Conservation (phyloP, 2,888 invertebrate genomes). For the Habroteleia sp. region DNA sequence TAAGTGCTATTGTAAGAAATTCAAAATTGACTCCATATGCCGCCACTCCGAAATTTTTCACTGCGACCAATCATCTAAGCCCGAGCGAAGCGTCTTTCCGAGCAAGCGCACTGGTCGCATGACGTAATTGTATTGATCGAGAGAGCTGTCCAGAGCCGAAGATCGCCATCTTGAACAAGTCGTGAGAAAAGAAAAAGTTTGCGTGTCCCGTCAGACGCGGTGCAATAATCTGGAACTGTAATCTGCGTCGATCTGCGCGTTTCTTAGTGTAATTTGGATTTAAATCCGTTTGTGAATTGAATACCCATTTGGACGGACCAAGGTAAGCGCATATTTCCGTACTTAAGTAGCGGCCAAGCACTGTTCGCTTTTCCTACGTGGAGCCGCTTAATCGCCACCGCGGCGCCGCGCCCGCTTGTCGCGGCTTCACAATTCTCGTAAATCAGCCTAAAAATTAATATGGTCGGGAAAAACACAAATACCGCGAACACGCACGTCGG, state of each 20-base stretch:
- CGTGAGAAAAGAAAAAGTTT: constrained; percentile 79
- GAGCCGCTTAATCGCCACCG: constrained; percentile 34
- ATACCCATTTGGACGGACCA: constrained; percentile 90
- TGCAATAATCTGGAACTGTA: constrained; percentile 71
- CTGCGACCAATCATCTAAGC: too few species aligned
- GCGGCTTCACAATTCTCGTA: neutral
- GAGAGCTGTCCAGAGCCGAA: constrained; percentile 74
- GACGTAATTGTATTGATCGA: constrained; percentile 83
- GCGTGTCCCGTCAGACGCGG: constrained; percentile 75
- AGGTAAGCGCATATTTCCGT: constrained; percentile 83
- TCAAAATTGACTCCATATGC: too few species aligned
- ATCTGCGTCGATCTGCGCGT: constrained; percentile 80
- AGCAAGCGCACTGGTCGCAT: constrained; percentile 73
- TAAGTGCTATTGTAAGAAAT: too few species aligned
- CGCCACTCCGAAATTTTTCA: too few species aligned
- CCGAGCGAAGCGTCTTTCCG: constrained; percentile 33
- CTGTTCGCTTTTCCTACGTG: constrained; percentile 75
- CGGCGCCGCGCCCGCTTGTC: too few species aligned
- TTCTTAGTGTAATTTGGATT: constrained; percentile 80
- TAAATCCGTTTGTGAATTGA: constrained; percentile 84
- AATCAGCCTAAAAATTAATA: neutral
- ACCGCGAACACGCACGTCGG: neutral
- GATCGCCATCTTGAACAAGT: constrained; percentile 82
- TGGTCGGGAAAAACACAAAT: neutral
- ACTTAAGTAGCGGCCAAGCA: constrained; percentile 23